Evolutionary conservation across 2,113 vertebrate genomes (phyloP).

Genomic region (Notarius quadriscutis): DNA sequence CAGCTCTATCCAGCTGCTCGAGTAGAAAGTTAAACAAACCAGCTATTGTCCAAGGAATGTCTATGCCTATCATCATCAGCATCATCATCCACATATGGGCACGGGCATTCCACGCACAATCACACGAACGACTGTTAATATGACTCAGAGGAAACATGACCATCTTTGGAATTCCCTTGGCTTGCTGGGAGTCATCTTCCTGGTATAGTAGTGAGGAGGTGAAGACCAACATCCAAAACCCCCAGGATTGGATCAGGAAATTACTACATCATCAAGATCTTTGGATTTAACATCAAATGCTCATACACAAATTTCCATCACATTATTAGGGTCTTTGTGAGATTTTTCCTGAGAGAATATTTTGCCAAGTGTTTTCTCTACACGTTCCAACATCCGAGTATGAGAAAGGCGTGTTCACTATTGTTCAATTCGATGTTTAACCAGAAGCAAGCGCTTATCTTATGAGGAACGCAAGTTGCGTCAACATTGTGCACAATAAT

Average conservation of each 20-base stretch:
- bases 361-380: conserved; percentile 1
- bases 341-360: not conserved
- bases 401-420: conserved; percentile 35
- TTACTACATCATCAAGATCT: not conserved
- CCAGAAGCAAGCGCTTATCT: not conserved
- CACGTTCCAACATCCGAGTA: conserved; percentile 25
- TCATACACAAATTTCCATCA: too few relatives aligned
- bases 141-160: conserved; percentile 30
- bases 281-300: too few relatives aligned
- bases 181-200: conserved; percentile 7
- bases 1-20: not conserved
- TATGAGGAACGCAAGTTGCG: not conserved
- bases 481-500: not conserved
- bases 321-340: not conserved
- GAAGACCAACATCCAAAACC: not conserved
- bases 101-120: not conserved
- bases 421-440: not conserved
- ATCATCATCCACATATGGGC: conserved; percentile 20
- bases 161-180: conserved; percentile 29
- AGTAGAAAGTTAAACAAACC: conserved; percentile 4
- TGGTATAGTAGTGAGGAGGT: conserved; percentile 8
- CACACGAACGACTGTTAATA: not conserved
- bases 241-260: not conserved
- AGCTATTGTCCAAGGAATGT: conserved; percentile 6
- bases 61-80: not conserved